These are phyloP conservation scores for Gymnorhina tibicen DNA, from an alignment of 2,113 vertebrate species.

Conservation along the genomic window DNA sequence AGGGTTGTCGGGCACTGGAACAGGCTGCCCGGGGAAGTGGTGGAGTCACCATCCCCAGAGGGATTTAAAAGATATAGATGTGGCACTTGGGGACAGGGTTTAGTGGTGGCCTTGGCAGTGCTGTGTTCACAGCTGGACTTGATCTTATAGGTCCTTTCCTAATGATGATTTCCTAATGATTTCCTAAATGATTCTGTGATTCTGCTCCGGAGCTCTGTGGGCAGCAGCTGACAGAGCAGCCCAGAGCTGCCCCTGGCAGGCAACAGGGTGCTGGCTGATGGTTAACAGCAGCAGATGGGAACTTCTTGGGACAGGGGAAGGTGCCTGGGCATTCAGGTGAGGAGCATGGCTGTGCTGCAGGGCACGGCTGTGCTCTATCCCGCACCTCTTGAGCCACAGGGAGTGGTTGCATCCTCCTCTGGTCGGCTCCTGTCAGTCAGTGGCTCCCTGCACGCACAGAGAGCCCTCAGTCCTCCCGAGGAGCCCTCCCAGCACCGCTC, in stretches of 20 bases:
- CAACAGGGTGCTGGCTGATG: background rate
- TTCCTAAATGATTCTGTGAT: background rate
- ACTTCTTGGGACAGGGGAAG: background rate
- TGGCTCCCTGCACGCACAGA: background rate
- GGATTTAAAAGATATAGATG: background rate
- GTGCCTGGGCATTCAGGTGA: background rate
- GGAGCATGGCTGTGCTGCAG: background rate
- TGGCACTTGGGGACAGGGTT: background rate
- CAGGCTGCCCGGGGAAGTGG: background rate
- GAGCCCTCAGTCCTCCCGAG: accelerated
- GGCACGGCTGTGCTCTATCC: accelerated
- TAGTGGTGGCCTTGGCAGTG: background rate
- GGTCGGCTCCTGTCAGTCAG: accelerated
- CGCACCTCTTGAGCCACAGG: background rate
- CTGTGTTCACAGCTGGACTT: background rate
- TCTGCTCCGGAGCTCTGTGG: background rate
- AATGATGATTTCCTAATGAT: no score
- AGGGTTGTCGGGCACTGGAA: background rate
- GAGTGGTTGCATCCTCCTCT: accelerated
- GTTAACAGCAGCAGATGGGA: background rate
- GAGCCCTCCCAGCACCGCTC: background rate
- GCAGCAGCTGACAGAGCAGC: background rate
- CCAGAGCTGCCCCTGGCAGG: background rate
- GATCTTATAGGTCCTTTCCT: background rate
- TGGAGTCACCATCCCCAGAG: background rate